phyloP scores from a whole-genome alignment of 2,113 vertebrate genomes.

The Cephalopterus ornatus region DNA sequence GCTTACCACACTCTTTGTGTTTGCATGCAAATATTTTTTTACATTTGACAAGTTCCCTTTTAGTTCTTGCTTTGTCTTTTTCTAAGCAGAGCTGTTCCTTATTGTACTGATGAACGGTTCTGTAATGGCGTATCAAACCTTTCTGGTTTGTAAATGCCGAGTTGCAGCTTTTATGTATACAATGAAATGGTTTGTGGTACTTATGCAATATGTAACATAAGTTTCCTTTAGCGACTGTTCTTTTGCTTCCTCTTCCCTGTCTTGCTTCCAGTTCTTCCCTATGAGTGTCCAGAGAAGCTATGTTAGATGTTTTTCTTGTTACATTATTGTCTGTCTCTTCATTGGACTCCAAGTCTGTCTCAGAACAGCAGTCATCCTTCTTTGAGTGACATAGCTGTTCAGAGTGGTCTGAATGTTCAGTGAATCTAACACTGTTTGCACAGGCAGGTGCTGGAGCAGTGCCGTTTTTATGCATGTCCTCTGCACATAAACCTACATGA shows the following conservation, averaged over 20 bases:
- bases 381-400: constrained; percentile 61
- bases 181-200: constrained; percentile 94
- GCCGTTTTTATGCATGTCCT: constrained; percentile 51
- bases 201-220: constrained; percentile 90
- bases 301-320: constrained; percentile 55
- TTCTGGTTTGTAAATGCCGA: constrained; percentile 90
- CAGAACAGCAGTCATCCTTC: constrained; percentile 76
- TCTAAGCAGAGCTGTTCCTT: constrained; percentile 90
- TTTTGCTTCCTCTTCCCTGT: constrained; percentile 85
- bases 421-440: neutral
- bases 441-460: neutral
- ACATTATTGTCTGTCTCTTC: constrained; percentile 70
- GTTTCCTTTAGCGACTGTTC: constrained; percentile 88
- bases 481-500: constrained; percentile 56
- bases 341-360: constrained; percentile 77
- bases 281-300: constrained; percentile 66
- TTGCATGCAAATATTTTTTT: constrained; percentile 84
- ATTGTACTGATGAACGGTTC: constrained; percentile 89
- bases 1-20: constrained; percentile 82
- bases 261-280: constrained; percentile 73
- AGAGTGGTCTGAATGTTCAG: constrained; percentile 27
- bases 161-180: constrained; percentile 91
- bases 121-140: constrained; percentile 90
- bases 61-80: constrained; percentile 82
- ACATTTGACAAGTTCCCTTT: constrained; percentile 82